phyloP scores from a whole-genome alignment of 2,797 vertebrate genomes.

The Sebastes melanostomus region DNA sequence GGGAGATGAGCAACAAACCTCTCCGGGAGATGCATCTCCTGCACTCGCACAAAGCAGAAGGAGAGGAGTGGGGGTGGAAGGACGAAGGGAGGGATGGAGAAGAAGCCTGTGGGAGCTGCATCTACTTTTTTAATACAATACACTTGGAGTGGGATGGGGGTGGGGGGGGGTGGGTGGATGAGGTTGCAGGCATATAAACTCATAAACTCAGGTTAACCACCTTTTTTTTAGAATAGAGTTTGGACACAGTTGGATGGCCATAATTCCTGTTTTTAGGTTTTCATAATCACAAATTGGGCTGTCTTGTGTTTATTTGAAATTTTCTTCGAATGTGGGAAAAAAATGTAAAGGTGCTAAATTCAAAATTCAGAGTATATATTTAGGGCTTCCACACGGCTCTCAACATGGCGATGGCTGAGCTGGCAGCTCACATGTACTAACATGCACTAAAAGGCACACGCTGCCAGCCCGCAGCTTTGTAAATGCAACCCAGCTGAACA shows the following conservation, averaged over 20 bases:
- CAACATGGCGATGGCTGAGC: too few relatives aligned
- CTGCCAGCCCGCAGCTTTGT: too few relatives aligned
- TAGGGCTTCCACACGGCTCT: too few relatives aligned
- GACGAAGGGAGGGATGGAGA: constrained; percentile 22
- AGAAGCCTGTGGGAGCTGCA: constrained; percentile 15
- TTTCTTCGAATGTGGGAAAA: background rate
- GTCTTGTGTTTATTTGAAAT: background rate
- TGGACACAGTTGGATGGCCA: background rate
- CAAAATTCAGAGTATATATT: background rate
- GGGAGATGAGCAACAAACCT: constrained; percentile 44
- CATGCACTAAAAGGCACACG: too few relatives aligned
- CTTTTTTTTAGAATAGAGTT: background rate
- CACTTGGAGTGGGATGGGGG: background rate
- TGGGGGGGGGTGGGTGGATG: background rate
- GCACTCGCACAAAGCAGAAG: constrained; percentile 26
- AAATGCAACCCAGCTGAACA: too few relatives aligned
- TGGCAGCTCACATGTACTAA: too few relatives aligned
- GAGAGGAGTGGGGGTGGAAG: constrained; percentile 23
- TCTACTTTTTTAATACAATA: constrained; percentile 21
- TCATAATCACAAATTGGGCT: background rate
- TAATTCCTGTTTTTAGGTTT: background rate
- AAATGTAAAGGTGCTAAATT: background rate
- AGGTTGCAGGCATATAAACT: background rate
- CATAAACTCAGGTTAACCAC: background rate
- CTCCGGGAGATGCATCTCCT: constrained; percentile 46